Conservation (phyloP, 2,888 invertebrate species). For the Drosophila dives region DNA sequence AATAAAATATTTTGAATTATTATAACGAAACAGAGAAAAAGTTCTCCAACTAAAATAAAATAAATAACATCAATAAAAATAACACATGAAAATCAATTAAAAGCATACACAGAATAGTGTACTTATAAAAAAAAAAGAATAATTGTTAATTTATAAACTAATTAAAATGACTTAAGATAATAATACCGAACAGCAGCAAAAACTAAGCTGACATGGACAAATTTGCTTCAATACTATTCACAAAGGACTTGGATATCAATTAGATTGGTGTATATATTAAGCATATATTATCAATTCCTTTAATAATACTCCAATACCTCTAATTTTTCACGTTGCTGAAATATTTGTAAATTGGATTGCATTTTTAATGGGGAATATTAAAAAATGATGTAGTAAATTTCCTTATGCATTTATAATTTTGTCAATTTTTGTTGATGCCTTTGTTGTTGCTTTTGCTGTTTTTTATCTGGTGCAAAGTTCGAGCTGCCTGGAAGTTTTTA, state of each 20-base stretch:
- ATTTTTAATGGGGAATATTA: neutral
- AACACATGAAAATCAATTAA: neutral
- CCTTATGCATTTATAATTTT: slow-evolving; percentile 73
- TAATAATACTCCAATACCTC: neutral
- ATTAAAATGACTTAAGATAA: neutral
- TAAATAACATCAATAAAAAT: too few species aligned
- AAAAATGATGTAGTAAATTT: slow-evolving; percentile 15
- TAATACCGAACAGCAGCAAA: neutral
- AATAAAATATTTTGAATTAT: neutral
- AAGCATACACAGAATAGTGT: neutral
- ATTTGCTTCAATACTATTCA: neutral
- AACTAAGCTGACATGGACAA: neutral
- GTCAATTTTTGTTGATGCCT: slow-evolving; percentile 16
- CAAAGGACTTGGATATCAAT: neutral
- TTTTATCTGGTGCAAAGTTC: slow-evolving; percentile 75
- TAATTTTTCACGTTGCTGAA: neutral
- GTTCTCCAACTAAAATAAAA: neutral
- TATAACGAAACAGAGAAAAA: neutral
- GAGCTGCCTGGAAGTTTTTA: slow-evolving; percentile 74
- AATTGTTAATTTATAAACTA: neutral
- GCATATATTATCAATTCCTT: neutral
- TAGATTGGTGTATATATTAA: neutral
- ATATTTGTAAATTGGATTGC: neutral
- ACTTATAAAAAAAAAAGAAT: neutral
- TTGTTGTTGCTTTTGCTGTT: slow-evolving; percentile 45